Conservation (phyloP, 1,140 invertebrate species). For the Arion vulgaris region DNA sequence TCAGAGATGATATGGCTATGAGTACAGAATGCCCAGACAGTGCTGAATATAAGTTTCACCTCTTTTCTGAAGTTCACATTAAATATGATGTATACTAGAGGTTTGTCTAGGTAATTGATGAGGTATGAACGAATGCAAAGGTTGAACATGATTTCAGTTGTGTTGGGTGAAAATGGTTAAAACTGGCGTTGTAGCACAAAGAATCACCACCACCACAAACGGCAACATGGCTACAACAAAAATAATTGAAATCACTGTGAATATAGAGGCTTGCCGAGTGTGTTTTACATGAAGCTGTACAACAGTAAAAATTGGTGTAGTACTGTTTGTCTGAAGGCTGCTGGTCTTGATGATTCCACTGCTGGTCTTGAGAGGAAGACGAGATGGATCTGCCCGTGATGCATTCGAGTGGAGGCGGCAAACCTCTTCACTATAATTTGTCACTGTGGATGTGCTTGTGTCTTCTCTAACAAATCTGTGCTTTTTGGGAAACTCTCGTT, state of each 20-base stretch:
- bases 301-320: background rate
- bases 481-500: slow-evolving; percentile 33
- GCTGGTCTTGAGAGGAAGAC: slow-evolving; percentile 16
- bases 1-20: too few species aligned
- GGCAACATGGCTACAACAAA: slow-evolving; percentile 33
- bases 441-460: slow-evolving; percentile 22
- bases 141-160: slow-evolving; percentile 25
- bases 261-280: slow-evolving; percentile 24
- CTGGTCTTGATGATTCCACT: slow-evolving; percentile 23
- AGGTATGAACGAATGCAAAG: slow-evolving; percentile 34
- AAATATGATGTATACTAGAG: slow-evolving; percentile 24
- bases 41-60: slow-evolving; percentile 24
- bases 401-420: slow-evolving; percentile 6
- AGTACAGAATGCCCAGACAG: slow-evolving; percentile 13
- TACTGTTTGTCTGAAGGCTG: slow-evolving; percentile 17
- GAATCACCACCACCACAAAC: slow-evolving; percentile 26
- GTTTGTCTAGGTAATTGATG: slow-evolving; percentile 32
- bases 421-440: slow-evolving; percentile 32
- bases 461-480: slow-evolving; percentile 36
- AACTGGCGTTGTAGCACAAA: slow-evolving; percentile 21
- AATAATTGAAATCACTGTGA: slow-evolving; percentile 30
- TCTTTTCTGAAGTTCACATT: slow-evolving; percentile 38
- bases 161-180: slow-evolving; percentile 28
- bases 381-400: background rate
- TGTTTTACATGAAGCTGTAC: slow-evolving; percentile 29